Percentiles rank a stretch among this genome's conserved stretches.
phyloP scores from a whole-genome alignment of 1,140 invertebrate species.

The Laupala kohalensis region DNA sequence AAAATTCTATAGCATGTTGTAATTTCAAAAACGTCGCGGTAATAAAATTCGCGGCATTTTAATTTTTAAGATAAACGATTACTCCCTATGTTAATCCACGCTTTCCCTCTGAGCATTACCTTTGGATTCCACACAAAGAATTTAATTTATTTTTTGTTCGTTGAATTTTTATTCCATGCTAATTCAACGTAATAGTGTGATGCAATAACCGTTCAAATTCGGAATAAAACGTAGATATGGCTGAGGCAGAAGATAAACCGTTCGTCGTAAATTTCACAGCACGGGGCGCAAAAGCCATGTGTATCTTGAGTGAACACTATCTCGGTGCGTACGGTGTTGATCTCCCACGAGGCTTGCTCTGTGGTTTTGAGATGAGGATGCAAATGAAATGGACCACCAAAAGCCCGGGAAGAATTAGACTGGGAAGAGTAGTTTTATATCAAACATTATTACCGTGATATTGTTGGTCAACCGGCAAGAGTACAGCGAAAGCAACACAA shows the following conservation, averaged over 20 bases:
- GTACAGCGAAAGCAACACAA: no score
- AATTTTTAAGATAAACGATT: not conserved
- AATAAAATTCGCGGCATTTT: not conserved
- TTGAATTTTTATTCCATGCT: not conserved
- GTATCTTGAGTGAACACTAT: no score
- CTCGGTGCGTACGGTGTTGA: no score
- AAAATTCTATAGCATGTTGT: not conserved
- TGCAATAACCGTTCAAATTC: not conserved
- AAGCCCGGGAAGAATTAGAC: no score
- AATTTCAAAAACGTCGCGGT: not conserved
- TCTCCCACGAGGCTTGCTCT: no score
- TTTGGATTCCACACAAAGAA: not conserved
- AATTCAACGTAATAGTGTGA: not conserved
- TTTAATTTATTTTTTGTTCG: not conserved
- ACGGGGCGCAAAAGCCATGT: not conserved
- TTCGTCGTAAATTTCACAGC: not conserved
- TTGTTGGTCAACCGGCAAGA: no score
- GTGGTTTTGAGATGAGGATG: no score
- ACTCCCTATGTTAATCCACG: not conserved
- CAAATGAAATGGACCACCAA: no score
- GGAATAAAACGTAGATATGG: not conserved
- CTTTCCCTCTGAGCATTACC: not conserved
- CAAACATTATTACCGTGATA: no score
- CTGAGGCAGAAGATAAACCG: not conserved
- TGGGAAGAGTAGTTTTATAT: no score